These are phyloP conservation scores for Spatula versicolor DNA, from an alignment of 2,797 vertebrate genomes.

Conservation along the genomic window DNA sequence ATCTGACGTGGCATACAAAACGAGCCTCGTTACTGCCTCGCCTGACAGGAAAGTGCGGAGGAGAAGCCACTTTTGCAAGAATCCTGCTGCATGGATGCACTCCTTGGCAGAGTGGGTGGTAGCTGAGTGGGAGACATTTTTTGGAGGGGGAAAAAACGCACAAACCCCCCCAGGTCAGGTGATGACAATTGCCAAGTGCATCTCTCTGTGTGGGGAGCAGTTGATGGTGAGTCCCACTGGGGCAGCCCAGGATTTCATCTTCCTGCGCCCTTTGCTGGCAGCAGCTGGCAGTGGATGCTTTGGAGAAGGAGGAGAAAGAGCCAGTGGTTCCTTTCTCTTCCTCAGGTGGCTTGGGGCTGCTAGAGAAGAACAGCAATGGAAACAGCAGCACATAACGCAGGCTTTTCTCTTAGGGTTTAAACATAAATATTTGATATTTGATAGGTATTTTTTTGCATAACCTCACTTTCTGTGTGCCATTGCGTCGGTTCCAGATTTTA, in stretches of 20 bases:
- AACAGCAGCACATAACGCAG: background rate
- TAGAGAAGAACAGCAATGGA: background rate
- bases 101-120: background rate
- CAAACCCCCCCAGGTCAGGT: background rate
- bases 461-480: background rate
- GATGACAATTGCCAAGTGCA: background rate
- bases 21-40: background rate
- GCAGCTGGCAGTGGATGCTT: background rate
- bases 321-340: background rate
- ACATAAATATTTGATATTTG: background rate
- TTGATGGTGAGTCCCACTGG: background rate
- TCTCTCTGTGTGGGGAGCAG: background rate
- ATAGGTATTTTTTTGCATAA: background rate
- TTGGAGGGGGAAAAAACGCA: background rate
- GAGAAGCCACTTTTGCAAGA: background rate
- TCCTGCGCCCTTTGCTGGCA: background rate
- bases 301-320: background rate
- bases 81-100: background rate
- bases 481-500: background rate
- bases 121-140: background rate
- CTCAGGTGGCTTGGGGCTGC: background rate
- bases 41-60: background rate
- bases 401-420: background rate
- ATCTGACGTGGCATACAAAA: background rate
- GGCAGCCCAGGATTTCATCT: fast-evolving